Evolutionary conservation across 2,797 vertebrate species (phyloP).

Genomic region (Lutjanus campechanus): DNA sequence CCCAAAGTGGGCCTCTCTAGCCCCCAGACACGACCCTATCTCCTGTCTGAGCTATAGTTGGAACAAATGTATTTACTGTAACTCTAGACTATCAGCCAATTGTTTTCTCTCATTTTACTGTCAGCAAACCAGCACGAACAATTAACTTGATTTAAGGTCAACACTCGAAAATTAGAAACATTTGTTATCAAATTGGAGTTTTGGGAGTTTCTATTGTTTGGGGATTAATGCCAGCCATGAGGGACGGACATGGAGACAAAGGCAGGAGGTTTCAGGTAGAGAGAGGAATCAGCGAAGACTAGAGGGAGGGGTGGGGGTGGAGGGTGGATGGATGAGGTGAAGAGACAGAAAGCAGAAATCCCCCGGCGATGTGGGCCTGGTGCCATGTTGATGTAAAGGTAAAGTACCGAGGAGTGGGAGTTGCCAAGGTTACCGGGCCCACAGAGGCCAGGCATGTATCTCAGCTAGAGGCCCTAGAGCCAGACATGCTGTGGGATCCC

Average conservation of each 20-base stretch:
- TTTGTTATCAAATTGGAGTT: constrained; percentile 33
- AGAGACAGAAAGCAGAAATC: constrained; percentile 62
- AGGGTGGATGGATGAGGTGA: constrained; percentile 44
- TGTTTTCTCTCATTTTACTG: constrained; percentile 33
- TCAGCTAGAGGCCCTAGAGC: constrained; percentile 54
- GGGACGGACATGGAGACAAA: neutral
- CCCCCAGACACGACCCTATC: neutral
- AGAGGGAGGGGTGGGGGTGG: neutral
- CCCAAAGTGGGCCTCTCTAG: neutral
- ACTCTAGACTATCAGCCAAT: constrained; percentile 19
- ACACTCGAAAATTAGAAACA: constrained; percentile 54
- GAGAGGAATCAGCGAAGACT: constrained; percentile 1
- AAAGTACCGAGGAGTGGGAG: constrained; percentile 39
- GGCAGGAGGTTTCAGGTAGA: constrained; percentile 17
- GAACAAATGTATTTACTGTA: constrained; percentile 43
- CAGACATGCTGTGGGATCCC: constrained; percentile 49
- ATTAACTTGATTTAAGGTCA: constrained; percentile 36
- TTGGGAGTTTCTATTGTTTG: neutral
- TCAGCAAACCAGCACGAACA: constrained; percentile 32
- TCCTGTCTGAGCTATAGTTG: constrained; percentile 22
- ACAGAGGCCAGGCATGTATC: constrained; percentile 57
- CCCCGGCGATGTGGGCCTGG: constrained; percentile 20
- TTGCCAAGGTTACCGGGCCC: constrained; percentile 48
- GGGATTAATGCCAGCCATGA: neutral
- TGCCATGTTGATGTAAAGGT: constrained; percentile 64